These are phyloP conservation scores for Thera britannica DNA, from an alignment of 2,888 invertebrate species.

Conservation along the genomic window DNA sequence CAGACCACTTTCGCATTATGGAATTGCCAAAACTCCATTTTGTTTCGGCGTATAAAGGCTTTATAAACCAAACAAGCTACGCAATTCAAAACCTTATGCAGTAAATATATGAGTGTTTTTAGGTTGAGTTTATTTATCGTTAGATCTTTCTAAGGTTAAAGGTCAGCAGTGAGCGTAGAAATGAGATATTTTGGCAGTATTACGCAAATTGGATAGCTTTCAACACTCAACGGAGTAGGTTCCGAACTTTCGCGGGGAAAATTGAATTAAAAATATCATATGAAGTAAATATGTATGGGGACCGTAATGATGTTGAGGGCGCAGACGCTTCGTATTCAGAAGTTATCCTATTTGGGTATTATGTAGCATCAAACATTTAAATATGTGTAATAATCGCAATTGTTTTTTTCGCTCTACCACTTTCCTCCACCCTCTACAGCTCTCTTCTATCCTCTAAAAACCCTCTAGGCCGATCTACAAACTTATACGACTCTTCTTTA, in stretches of 20 bases:
- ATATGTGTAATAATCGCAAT: neutral
- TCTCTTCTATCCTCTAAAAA: too few species aligned
- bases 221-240: constrained; percentile 85
- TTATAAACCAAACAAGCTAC: constrained; percentile 40
- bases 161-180: constrained; percentile 79
- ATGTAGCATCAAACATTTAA: constrained; percentile 22
- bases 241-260: constrained; percentile 83
- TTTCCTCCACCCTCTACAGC: too few species aligned
- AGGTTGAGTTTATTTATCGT: constrained; percentile 35
- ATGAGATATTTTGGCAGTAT: constrained; percentile 85
- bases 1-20: constrained; percentile 85
- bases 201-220: constrained; percentile 86
- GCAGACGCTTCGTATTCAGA: constrained; percentile 53
- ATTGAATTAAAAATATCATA: constrained; percentile 85
- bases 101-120: constrained; percentile 44
- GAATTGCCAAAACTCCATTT: constrained; percentile 84
- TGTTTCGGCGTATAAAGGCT: constrained; percentile 55
- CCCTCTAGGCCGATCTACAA: too few species aligned
- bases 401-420: neutral
- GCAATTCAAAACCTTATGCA: constrained; percentile 48
- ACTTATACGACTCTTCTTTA: too few species aligned
- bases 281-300: constrained; percentile 80
- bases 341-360: constrained; percentile 53
- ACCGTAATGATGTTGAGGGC: constrained; percentile 74
- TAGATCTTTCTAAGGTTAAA: constrained; percentile 52